Base-by-base conservation (phyloP, 2,888 invertebrate species). In the Luperina nickerlii region DNA sequence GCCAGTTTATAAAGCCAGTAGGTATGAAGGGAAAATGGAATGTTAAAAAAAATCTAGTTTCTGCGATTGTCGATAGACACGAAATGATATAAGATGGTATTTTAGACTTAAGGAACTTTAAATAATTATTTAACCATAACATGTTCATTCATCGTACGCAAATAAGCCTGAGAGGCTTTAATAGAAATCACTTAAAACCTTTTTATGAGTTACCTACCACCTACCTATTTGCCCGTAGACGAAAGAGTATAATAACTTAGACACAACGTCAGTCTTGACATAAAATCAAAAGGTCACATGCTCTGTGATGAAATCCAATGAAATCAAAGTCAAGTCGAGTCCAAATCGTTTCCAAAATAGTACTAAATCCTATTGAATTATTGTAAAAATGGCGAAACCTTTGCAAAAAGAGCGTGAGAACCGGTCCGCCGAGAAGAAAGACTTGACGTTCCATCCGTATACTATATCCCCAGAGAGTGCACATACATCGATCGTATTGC, bases 351-450 rank as follows among this genome's bases (percentile, higher is more conserved):
- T 38, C 38, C 24, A 38, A 65, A 42, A 24, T 38, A 24, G 6
- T 24, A 65, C 38, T 65, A 70, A 60, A 63, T 82, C 20, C 42
- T 18, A 38, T 79, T 76, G 48, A 68, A 45, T 84, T 62, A 24
- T 18, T 38, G 4, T 4, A 72, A 87, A 48, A 68, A 94, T 94
- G 94, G 93, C 95, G 11, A 96, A 96, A 82, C 96, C 96, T 38
- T 87, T 96, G 57, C 96, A 96, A 91, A 96, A 96, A 77, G 96
- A 95, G 7, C 89, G 97, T 63, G 96, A 96, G 60, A 96, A 96
- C 76, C 92, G 96, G 38, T 95, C 96, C 1, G 96, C 96, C 0
- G 96, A 96, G 27, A 96, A 96, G 82, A 96, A 93, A 70, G 96
- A 96, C 82, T 85, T 94, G n/a, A 93, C 92, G 0, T 97, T 97